Evolutionary conservation across 2,888 invertebrate species (phyloP), one percentile per base, ranked within the genome.

Genomic region (Podotricha telesiphe): DNA sequence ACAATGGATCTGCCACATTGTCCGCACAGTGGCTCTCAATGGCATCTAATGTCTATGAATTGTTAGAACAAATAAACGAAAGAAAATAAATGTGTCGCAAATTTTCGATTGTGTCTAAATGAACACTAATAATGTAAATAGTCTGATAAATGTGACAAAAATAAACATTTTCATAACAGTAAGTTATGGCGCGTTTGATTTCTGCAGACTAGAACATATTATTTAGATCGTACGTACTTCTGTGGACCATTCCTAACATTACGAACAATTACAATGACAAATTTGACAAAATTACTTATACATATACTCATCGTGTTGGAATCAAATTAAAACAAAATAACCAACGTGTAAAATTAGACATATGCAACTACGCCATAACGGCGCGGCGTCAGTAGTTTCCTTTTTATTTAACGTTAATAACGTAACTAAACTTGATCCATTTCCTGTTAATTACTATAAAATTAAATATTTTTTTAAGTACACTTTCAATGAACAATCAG

Each of bases 11-110:
- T 79, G 80, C 78, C 78, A 79, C 77, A 86, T 87, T 87, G 88
- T 87, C 84, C 85, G 77, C 82, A 86, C 86, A 83, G 89, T 87
- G 87, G 86, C 86, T 70, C 74, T 82, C 78, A 84, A 86, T 84
- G 80, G 68, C 72, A 70, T 75, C 78, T 87, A 86, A 87, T 86
- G 84, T 86, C 85, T 83, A 84, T 77, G 73, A 56, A 62, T 62
- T 62, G 68, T 69, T 78, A 84, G 85, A 85, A 86, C 87, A 87
- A 87, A 76, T 17, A 34, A 5, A 47, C 13, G 15, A 20, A 61
- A 47, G 20, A 59, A 22, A 62, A 47, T 45, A 59, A 45, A 62
- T 73, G 70, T 74, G 77, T 76, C 76, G 74, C 74, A 65, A 50
- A 62, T 62, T 48, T 48, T 28, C 19, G 17, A 48, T 45, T 62